Evolutionary conservation across 2,797 vertebrate genomes (phyloP).

Genomic region (Furcifer pardalis): DNA sequence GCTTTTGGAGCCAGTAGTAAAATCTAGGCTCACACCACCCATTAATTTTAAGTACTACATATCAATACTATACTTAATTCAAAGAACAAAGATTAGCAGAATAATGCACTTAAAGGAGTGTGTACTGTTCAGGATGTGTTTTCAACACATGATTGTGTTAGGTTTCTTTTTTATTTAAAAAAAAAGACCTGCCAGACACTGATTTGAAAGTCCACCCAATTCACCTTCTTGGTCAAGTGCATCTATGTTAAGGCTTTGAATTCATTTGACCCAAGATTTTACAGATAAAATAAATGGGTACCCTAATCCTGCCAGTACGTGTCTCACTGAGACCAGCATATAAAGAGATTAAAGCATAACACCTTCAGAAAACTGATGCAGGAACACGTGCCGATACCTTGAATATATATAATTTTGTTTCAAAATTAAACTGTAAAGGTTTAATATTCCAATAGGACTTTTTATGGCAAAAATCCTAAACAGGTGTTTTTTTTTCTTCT

Average conservation of each 20-base stretch:
- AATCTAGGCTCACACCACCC: constrained; percentile 64
- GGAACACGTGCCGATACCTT: constrained; percentile 69
- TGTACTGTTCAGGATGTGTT: constrained; percentile 73
- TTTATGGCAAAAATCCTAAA: constrained; percentile 74
- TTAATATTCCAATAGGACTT: constrained; percentile 69
- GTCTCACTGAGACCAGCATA: constrained; percentile 69
- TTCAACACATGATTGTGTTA: constrained; percentile 71
- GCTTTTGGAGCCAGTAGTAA: constrained; percentile 57
- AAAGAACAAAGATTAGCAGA: constrained; percentile 63
- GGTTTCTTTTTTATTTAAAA: constrained; percentile 63
- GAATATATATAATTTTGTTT: constrained; percentile 46
- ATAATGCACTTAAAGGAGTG: constrained; percentile 73
- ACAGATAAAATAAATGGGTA: constrained; percentile 65
- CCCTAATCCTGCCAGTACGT: constrained; percentile 48
- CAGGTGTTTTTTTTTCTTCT: constrained; percentile 57
- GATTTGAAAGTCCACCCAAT: constrained; percentile 59
- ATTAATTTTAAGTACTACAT: constrained; percentile 60
- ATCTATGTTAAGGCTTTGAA: constrained; percentile 83
- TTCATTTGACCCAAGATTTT: constrained; percentile 73
- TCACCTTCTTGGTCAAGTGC: constrained; percentile 69
- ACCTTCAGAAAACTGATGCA: constrained; percentile 73
- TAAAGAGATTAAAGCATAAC: constrained; percentile 74
- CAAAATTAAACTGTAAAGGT: constrained; percentile 61
- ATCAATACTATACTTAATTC: constrained; percentile 55
- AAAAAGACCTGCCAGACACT: constrained; percentile 48